A percentile compares a stretch with the other conserved stretches of the same genome.
Conservation (phyloP, 1,140 invertebrate species). For the Acyrthosiphon pisum region DNA sequence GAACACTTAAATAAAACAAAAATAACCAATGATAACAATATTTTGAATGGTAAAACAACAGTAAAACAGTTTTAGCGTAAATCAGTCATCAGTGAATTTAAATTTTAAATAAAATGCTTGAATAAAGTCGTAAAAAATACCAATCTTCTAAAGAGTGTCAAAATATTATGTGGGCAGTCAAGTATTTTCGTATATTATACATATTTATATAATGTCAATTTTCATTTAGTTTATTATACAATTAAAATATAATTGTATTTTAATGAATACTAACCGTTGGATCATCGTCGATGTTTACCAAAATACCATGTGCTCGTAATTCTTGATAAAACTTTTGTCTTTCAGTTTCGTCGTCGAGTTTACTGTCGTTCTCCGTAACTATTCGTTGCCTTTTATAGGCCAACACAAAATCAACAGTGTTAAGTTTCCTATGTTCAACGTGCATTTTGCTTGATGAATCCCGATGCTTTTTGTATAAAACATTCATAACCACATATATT, state of each 20-base stretch:
- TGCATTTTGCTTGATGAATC: background rate
- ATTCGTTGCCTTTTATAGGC: slow-evolving; percentile 24
- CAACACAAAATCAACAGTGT: slow-evolving; percentile 28
- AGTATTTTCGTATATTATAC: background rate
- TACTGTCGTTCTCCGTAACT: background rate
- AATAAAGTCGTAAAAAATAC: background rate
- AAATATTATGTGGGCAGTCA: background rate
- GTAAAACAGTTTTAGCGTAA: background rate
- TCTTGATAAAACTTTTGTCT: background rate
- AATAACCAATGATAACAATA: background rate
- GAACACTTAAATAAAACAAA: background rate
- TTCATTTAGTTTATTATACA: background rate
- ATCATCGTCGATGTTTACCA: slow-evolving; percentile 28
- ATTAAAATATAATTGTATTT: background rate
- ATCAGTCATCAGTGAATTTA: background rate
- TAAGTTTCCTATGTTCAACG: background rate
- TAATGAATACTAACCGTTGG: slow-evolving; percentile 35
- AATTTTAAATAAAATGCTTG: background rate
- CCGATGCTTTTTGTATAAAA: background rate
- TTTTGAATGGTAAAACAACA: background rate
- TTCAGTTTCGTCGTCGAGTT: background rate
- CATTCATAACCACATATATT: background rate
- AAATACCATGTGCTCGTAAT: background rate
- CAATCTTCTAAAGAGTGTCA: background rate
- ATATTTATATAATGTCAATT: background rate